Evolutionary conservation across 2,797 vertebrate genomes (phyloP).

Genomic region (Eptatretus atami): DNA sequence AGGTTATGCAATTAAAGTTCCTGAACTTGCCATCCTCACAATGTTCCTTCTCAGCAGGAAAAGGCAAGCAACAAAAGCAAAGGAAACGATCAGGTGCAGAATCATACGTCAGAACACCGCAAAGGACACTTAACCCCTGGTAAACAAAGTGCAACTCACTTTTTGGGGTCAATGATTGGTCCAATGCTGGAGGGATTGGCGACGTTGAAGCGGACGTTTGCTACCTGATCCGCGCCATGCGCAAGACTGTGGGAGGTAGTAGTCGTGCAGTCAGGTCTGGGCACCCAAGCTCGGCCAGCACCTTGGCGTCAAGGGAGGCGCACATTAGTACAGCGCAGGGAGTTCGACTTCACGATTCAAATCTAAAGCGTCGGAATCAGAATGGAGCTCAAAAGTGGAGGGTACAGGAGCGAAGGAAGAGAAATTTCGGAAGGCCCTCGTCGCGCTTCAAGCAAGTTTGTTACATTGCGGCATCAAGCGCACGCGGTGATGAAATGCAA

Average conservation of each 20-base stretch:
- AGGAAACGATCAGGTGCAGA: background rate
- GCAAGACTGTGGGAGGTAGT: slow-evolving; percentile 56
- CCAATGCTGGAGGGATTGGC: slow-evolving; percentile 64
- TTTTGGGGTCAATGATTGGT: slow-evolving; percentile 34
- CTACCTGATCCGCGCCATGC: slow-evolving; percentile 67
- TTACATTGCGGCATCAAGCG: too few relatives aligned
- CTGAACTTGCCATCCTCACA: too few relatives aligned
- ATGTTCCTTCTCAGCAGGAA: too few relatives aligned
- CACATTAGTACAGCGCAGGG: too few relatives aligned
- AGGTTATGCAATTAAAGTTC: too few relatives aligned
- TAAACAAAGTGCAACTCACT: slow-evolving; percentile 13
- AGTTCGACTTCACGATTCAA: too few relatives aligned
- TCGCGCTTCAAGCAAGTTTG: too few relatives aligned
- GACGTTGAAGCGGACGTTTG: slow-evolving; percentile 65
- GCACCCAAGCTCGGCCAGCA: slow-evolving; percentile 46
- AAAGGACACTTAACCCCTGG: background rate
- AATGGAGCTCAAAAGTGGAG: background rate
- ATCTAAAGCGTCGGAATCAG: background rate
- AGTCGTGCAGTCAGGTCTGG: slow-evolving; percentile 61
- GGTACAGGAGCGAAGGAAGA: background rate
- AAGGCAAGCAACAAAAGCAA: background rate
- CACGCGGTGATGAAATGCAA: background rate
- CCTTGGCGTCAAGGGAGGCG: slow-evolving; percentile 15
- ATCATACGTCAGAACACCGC: too few relatives aligned
- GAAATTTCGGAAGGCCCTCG: too few relatives aligned